Base-by-base conservation (phyloP, 2,113 vertebrate genomes). In the Planiliza haematocheilus region DNA sequence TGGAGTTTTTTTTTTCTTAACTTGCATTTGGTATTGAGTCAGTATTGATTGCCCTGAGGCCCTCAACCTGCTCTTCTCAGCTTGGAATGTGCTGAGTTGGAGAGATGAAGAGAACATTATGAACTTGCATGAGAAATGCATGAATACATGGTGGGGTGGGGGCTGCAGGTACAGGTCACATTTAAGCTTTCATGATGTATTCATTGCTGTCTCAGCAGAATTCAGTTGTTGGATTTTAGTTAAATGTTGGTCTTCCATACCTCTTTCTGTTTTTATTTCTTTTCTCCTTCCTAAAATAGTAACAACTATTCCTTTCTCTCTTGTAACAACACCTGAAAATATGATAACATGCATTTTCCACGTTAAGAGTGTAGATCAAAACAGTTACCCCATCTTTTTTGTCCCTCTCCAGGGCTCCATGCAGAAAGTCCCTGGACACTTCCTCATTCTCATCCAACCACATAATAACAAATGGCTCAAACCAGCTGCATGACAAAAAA, bases 361-460 rank as follows among this genome's bases (percentile, higher is more conserved):
- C 8, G 24, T 38, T 3, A 72, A 77, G 36, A 10, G 18, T 13
- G 5, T 1, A 39, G 13, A 67, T 45, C 48, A 70, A 70, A 70
- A 49, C 4, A 70, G 89, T 84, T 91, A 99, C 97, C 94, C 97
- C 97, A 0, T 99, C 97, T 90, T 99, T 99, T 90, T 98, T 97
- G 91, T 99, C 97, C 51, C 97, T 90, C 86, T 96, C 97, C 82
- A 99, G 84, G 0, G 97, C 97, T 14, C 97, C 97, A 0, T 98
- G 96, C 45, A 99, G 91, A 88, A 99, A 99, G 81, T 99, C 97
- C 77, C 96, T 93, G 0, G 97, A 99, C 60, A 99, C 97, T 74
- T 99, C 97, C 77, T 99, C 97, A 0, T 99, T 99, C 89, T 99
- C 97, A 10, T 99, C 97, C 93, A 99, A 91, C 97, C 97, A 99